phyloP scores from a whole-genome alignment of 2,113 vertebrate species.

The Myxocyprinus asiaticus region DNA sequence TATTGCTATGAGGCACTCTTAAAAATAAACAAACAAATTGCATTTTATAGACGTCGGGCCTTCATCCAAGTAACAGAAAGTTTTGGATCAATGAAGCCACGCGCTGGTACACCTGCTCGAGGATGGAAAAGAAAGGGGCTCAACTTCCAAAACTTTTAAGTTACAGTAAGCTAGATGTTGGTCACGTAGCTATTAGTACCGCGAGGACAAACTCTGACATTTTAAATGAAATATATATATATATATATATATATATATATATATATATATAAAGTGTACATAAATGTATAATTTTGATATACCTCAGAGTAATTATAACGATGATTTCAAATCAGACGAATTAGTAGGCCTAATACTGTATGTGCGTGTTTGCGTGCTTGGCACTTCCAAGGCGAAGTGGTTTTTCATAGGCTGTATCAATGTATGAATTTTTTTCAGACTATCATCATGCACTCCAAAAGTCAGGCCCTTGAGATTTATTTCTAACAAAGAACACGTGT shows the following conservation, averaged over 20 bases:
- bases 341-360: neutral
- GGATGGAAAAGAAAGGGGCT: neutral
- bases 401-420: no score
- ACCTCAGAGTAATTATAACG: neutral
- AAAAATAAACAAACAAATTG: neutral
- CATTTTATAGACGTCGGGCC: neutral
- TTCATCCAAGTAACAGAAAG: neutral
- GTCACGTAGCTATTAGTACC: no score
- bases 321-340: neutral
- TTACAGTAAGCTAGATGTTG: no score
- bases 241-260: no score
- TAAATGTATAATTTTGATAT: no score
- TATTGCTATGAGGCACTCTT: neutral
- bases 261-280: no score
- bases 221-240: no score
- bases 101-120: neutral
- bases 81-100: neutral
- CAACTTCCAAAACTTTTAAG: neutral
- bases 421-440: no score
- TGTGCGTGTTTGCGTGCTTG: no score
- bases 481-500: conserved; percentile 20
- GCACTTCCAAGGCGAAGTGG: no score
- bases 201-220: no score
- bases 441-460: neutral
- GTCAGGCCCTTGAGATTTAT: conserved; percentile 37